A percentile compares a stretch with the other conserved stretches of the same genome.
Conservation (phyloP, 2,113 vertebrate species). For the Promerops cafer region DNA sequence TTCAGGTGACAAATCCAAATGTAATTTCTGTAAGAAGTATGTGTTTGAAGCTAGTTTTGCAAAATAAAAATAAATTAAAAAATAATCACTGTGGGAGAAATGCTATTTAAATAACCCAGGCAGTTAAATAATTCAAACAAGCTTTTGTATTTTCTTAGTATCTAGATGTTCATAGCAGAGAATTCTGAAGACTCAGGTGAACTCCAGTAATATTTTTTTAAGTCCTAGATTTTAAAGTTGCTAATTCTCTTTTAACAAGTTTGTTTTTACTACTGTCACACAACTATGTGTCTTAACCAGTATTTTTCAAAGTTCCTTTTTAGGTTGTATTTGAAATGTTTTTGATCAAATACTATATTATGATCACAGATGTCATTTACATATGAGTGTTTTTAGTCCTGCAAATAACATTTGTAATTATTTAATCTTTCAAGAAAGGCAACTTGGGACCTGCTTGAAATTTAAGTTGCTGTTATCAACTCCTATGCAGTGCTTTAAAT, state of each 20-base stretch:
- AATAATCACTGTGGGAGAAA: background rate
- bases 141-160: background rate
- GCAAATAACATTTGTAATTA: background rate
- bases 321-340: background rate
- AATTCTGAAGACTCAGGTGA: background rate
- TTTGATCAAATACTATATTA: background rate
- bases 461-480: background rate
- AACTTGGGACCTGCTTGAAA: background rate
- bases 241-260: background rate
- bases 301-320: background rate
- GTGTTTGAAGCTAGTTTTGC: background rate
- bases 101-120: background rate
- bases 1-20: background rate
- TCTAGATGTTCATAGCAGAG: background rate
- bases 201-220: background rate
- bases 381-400: background rate
- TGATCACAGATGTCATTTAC: conserved; percentile 4
- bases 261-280: background rate
- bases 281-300: background rate
- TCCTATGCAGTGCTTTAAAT: background rate
- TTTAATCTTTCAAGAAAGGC: conserved; percentile 8
- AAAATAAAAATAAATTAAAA: background rate
- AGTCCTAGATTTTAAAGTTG: background rate
- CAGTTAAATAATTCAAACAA: background rate
- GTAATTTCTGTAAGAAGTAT: background rate